Base-by-base conservation (phyloP, 2,113 vertebrate species). In the Saccopteryx leptura region DNA sequence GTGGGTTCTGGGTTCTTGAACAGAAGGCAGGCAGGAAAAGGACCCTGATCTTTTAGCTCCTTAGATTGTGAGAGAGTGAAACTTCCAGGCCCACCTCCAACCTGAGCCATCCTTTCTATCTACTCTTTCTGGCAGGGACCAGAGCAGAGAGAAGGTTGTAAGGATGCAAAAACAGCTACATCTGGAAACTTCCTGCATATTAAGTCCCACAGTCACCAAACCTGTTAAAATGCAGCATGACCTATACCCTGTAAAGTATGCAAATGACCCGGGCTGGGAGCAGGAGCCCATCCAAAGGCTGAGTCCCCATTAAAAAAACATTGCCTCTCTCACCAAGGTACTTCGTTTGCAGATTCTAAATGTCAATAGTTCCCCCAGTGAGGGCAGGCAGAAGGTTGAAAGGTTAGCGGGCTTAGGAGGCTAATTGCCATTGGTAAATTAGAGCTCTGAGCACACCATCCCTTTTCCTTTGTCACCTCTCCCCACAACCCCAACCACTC, bases 331-430 rank as follows among this genome's bases (percentile, higher is more conserved):
- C 61, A 12, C 90, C 81, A 94, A 78, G 2, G 92, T 89, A 91
- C 79, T 97, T 94, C 96, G 91, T 94, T 97, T 96, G 95, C 97
- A 84, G 90, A 97, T 97, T 97, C 97, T 96, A 98, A 98, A 98
- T 98, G 98, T 98, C 98, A 98, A 18, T 95, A 97, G 93, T 95
- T 96, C 96, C 97, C 97, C 94, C 91, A 96, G 96, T 61, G 97
- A 96, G 91, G 91, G 90, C 94, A 89, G 97, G 95, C 94, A 96
- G 98, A 90, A 97, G 97, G 97, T 91, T 95, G 97, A 95, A 98
- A 98, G 97, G 97, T 96, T 93, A 95, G 95, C 90, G 87, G 19
- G 93, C 97, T 95, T 86, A 54, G 90, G 88, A 89, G 97, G 97
- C 94, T 98, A 97, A 98, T 95, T 98, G 97, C 96, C 95, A 68